phyloP scores from a whole-genome alignment of 2,888 invertebrate genomes.

The Polymixis flavicincta region DNA sequence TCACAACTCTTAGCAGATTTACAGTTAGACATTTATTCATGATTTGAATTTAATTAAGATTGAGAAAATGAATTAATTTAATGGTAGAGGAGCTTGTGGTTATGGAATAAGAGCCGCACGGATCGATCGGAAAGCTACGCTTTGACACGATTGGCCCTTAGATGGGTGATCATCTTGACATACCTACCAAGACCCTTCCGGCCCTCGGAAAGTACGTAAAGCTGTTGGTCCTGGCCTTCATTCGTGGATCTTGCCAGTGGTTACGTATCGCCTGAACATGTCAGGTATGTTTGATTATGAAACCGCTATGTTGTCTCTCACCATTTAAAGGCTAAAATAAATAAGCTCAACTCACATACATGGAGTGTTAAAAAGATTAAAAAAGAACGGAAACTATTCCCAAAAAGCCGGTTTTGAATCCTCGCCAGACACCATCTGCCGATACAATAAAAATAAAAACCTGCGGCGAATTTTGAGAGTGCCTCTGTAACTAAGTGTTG shows the following conservation, averaged over 20 bases:
- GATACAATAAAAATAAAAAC: conserved; percentile 48
- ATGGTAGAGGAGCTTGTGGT: too few relatives aligned
- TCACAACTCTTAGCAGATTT: not conserved
- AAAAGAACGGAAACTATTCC: conserved; percentile 64
- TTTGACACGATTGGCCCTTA: too few relatives aligned
- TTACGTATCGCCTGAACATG: too few relatives aligned
- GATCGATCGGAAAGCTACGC: too few relatives aligned
- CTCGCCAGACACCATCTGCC: conserved; percentile 63
- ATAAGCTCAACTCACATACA: conserved; percentile 31
- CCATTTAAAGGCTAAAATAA: conserved; percentile 7
- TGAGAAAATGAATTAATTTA: too few relatives aligned
- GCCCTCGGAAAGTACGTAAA: too few relatives aligned
- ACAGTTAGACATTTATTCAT: not conserved
- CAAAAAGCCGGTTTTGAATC: conserved; percentile 65
- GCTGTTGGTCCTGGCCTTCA: too few relatives aligned
- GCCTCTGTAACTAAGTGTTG: conserved; percentile 29
- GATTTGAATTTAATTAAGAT: too few relatives aligned
- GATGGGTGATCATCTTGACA: too few relatives aligned
- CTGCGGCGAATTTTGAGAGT: conserved; percentile 36
- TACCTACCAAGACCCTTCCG: too few relatives aligned
- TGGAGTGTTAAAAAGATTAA: conserved; percentile 48
- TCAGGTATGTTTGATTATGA: not conserved
- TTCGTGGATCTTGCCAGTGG: too few relatives aligned
- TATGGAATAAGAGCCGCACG: too few relatives aligned
- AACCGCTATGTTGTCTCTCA: not conserved